These are phyloP conservation scores for Cheilosia grossa DNA, from an alignment of 2,888 invertebrate genomes.

Conservation along the genomic window DNA sequence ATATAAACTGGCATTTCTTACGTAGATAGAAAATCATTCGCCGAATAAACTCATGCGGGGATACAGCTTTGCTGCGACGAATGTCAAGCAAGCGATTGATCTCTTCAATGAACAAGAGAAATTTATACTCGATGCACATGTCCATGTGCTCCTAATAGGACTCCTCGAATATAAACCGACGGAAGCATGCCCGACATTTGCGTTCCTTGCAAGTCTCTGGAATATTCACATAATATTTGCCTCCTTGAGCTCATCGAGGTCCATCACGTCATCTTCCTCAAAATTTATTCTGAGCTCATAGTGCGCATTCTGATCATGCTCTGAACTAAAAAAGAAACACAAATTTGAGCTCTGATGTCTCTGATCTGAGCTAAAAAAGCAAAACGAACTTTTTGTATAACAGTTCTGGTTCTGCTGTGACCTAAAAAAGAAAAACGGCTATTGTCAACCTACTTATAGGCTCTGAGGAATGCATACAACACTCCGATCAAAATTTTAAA, in stretches of 20 bases:
- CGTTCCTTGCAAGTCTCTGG: slow-evolving; percentile 82
- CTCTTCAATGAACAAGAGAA: slow-evolving; percentile 80
- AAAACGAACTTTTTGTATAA: too few species aligned
- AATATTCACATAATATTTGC: slow-evolving; percentile 81
- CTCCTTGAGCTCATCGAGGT: slow-evolving; percentile 79
- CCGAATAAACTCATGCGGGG: slow-evolving; percentile 82
- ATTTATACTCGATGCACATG: slow-evolving; percentile 81
- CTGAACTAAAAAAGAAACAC: too few species aligned
- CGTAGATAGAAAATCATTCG: slow-evolving; percentile 82
- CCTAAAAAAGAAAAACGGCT: too few species aligned
- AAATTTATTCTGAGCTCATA: too few species aligned
- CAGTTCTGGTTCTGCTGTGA: too few species aligned
- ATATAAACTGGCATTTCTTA: slow-evolving; percentile 81
- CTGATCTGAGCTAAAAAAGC: too few species aligned
- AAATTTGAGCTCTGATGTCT: too few species aligned
- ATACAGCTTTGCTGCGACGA: slow-evolving; percentile 80
- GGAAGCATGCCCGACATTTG: slow-evolving; percentile 81
- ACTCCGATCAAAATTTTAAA: too few species aligned
- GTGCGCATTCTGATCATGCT: too few species aligned
- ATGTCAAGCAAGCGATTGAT: slow-evolving; percentile 80
- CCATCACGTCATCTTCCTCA: slow-evolving; percentile 82
- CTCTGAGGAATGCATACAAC: too few species aligned
- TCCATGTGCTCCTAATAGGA: slow-evolving; percentile 81
- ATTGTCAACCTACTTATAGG: too few species aligned
- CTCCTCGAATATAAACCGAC: slow-evolving; percentile 82